Percentiles rank a stretch among this genome's conserved stretches.
Evolutionary conservation across 2,113 vertebrate species (phyloP).

Genomic region (Piprites chloris): DNA sequence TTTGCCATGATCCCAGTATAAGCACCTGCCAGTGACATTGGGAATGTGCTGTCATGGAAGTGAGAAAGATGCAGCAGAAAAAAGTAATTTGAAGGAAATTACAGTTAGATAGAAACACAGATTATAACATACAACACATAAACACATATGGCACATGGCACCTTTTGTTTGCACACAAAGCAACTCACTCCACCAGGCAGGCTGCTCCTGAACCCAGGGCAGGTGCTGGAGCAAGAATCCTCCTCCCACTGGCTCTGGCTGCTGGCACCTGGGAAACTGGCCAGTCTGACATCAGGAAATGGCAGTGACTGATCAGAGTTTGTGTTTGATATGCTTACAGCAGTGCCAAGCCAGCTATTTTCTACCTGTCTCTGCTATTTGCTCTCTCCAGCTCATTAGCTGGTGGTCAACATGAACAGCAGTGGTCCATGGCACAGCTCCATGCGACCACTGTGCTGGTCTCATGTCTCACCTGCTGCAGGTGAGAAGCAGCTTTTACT

Average conservation of each 20-base stretch:
- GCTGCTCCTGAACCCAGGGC: neutral
- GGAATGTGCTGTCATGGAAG: neutral
- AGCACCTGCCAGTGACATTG: neutral
- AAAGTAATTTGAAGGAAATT: neutral
- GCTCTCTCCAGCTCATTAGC: neutral
- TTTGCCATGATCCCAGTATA: neutral
- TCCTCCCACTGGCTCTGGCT: neutral
- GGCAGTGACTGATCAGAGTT: neutral
- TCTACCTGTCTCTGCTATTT: neutral
- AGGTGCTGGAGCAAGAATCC: neutral
- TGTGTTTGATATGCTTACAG: neutral
- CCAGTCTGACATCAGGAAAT: neutral
- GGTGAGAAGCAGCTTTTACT: neutral
- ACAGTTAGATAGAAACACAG: neutral
- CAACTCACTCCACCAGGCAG: accelerated
- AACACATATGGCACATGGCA: neutral
- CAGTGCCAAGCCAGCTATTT: neutral
- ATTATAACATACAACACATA: neutral
- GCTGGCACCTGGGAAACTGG: neutral
- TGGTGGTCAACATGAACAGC: neutral
- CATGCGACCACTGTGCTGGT: neutral
- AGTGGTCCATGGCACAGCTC: accelerated
- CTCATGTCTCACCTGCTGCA: neutral
- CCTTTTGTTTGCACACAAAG: accelerated
- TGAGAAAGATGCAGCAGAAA: neutral